These are phyloP conservation scores for Orthosia incerta DNA, from an alignment of 2,888 invertebrate species.

Conservation along the genomic window DNA sequence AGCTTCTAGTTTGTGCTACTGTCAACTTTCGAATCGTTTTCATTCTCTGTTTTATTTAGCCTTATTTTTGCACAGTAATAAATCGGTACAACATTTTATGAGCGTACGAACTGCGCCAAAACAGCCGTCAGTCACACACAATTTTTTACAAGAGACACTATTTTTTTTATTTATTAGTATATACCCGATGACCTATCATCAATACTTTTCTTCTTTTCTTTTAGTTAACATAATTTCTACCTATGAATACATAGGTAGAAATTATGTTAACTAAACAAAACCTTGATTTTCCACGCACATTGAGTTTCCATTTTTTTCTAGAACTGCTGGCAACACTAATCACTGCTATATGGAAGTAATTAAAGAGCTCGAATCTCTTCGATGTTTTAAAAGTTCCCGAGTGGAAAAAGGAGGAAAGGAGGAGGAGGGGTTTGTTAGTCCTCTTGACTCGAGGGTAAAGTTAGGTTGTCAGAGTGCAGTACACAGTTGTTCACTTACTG, in stretches of 20 bases:
- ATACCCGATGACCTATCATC: too few relatives aligned
- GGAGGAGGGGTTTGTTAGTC: conserved; percentile 29
- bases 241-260: too few relatives aligned
- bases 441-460: neutral
- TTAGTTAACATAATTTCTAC: too few relatives aligned
- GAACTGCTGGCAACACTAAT: conserved; percentile 23
- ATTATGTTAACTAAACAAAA: too few relatives aligned
- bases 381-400: conserved; percentile 30
- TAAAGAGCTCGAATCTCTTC: conserved; percentile 23
- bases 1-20: conserved; percentile 6
- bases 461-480: conserved; percentile 2
- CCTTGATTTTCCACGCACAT: neutral
- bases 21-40: conserved; percentile 2
- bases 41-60: conserved; percentile 1
- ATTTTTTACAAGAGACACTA: too few relatives aligned
- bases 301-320: neutral
- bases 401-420: conserved; percentile 10
- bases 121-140: too few relatives aligned
- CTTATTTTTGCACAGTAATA: neutral
- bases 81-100: conserved; percentile 4
- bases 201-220: too few relatives aligned
- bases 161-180: too few relatives aligned
- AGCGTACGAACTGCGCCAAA: too few relatives aligned
- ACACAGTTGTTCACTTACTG: neutral
- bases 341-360: conserved; percentile 43